Percentiles rank a stretch among this genome's conserved stretches.
Evolutionary conservation across 2,888 invertebrate species (phyloP).

Genomic region (Sussaba pulchella): DNA sequence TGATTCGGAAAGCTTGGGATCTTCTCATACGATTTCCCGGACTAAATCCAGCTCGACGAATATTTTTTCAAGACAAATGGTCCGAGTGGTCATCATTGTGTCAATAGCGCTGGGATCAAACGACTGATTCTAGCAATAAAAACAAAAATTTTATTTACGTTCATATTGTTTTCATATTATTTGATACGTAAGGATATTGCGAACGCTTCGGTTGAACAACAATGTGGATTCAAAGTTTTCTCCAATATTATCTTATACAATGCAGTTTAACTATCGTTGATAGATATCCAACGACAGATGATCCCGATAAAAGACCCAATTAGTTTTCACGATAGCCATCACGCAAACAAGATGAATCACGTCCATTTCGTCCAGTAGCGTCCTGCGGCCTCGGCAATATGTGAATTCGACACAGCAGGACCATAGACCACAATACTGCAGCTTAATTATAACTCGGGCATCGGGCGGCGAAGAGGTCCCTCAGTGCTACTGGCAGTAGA

Average conservation of each 20-base stretch:
- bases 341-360: background rate
- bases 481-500: background rate
- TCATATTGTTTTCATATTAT: too few species aligned
- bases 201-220: background rate
- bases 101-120: background rate
- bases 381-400: too few species aligned
- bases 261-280: background rate
- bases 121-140: background rate
- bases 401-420: background rate
- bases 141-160: too few species aligned
- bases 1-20: background rate
- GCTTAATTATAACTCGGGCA: conserved; percentile 3
- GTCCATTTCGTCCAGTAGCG: background rate
- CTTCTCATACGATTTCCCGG: background rate
- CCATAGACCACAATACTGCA: background rate
- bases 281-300: background rate
- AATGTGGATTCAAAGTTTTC: background rate
- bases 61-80: background rate
- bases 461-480: background rate
- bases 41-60: background rate
- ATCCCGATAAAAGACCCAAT: background rate
- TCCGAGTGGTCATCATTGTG: background rate
- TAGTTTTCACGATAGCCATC: background rate
- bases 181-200: too few species aligned
- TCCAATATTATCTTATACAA: background rate